phyloP scores from a whole-genome alignment of 2,888 invertebrate species.

The Syritta pipiens region DNA sequence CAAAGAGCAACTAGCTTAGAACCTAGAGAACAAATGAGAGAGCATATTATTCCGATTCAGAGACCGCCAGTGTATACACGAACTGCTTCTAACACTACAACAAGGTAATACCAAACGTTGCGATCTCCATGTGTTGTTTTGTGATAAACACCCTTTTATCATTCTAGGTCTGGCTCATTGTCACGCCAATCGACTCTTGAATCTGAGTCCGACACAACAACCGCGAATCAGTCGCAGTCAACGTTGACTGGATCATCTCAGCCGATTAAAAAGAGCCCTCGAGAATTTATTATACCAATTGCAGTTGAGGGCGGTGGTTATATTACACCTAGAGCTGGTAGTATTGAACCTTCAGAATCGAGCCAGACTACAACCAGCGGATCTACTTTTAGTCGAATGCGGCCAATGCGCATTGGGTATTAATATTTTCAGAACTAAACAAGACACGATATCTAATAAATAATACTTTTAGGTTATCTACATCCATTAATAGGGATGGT shows the following conservation, averaged over 20 bases:
- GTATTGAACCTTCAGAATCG: constrained; percentile 87
- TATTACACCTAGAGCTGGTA: constrained; percentile 83
- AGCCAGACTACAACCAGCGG: constrained; percentile 82
- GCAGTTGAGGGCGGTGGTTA: constrained; percentile 94
- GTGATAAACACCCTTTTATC: background rate
- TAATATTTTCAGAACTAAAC: constrained; percentile 30
- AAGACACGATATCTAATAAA: too few relatives aligned
- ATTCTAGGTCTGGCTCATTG: constrained; percentile 75
- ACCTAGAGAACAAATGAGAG: constrained; percentile 80
- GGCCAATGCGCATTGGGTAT: constrained; percentile 85
- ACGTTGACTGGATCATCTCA: constrained; percentile 81
- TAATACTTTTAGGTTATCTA: background rate
- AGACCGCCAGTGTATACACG: constrained; percentile 78
- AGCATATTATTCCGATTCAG: constrained; percentile 85
- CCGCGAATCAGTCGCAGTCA: constrained; percentile 81
- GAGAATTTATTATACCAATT: constrained; percentile 96
- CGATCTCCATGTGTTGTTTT: background rate
- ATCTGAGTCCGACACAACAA: constrained; percentile 84
- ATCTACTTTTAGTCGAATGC: constrained; percentile 79
- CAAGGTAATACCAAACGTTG: constrained; percentile 71
- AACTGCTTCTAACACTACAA: constrained; percentile 76
- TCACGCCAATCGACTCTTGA: constrained; percentile 84
- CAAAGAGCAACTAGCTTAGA: constrained; percentile 82
- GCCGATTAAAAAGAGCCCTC: constrained; percentile 92
- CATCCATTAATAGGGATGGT: constrained; percentile 81